Base-by-base conservation (phyloP, 2,113 vertebrate species). In the Xenopus tropicalis region DNA sequence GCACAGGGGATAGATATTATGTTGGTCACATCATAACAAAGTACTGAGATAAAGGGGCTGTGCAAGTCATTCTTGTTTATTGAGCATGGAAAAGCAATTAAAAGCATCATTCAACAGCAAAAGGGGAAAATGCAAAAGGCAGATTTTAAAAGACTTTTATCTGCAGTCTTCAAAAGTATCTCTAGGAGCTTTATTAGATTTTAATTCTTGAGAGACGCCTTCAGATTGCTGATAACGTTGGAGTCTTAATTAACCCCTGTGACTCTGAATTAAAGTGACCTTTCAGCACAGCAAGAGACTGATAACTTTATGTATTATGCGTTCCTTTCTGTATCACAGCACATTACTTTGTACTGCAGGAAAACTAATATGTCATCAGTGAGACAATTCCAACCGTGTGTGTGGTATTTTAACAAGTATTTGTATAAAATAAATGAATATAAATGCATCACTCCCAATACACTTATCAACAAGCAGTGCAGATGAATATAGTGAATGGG, bases 11-110 rank as follows among this genome's bases (percentile, higher is more conserved):
- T 37, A 8, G 29, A 8, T 37, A 1, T 1, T 37, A 5, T 8
- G 29, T 37, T 37, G n/a, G 2, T 37, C 29, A 37, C 29, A 37
- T 37, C 29, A 37, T 37, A 37, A 37, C 2, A 5, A 37, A 37
- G 29, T 19, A 29, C 17, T 63, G 25, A 37, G 61, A 44, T 14
- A 43, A 65, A 43, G 62, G 37, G 62, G 17, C 9, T 42, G 62
- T 13, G 14, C n/a, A 44, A 43, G 37, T 64, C 29, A 65, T 65
- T 20, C 17, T 43, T 43, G 6, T 44, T 65, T 65, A 44, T 21
- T 43, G 37, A 65, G 37, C 61, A 43, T 43, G 62, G 24, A 63
- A 65, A 65, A 65, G 62, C 19, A 65, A 65, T 65, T 65, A 63
- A 63, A 63, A 63, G 23, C 61, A 4, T 16, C 11, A 65, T 43